Conservation (phyloP, 2,888 invertebrate species). For the Ormyrus nitidulus region DNA sequence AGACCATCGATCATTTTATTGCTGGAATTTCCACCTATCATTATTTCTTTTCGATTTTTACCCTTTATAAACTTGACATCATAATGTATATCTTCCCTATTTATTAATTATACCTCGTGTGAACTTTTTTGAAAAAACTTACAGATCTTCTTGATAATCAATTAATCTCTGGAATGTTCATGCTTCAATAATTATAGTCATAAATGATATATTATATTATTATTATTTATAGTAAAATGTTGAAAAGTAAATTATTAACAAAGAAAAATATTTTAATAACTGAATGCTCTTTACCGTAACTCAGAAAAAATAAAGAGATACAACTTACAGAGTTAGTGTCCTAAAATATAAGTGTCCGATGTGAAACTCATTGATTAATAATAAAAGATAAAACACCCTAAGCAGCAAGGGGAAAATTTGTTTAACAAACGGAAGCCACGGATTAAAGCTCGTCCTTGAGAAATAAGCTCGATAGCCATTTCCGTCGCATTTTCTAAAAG, state of each 20-base stretch:
- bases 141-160: constrained; percentile 8
- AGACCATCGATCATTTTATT: constrained; percentile 37
- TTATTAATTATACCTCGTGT: constrained; percentile 22
- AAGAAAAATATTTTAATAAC: too few species aligned
- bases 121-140: background rate
- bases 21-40: constrained; percentile 8
- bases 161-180: constrained; percentile 26
- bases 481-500: constrained; percentile 24
- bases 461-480: constrained; percentile 22
- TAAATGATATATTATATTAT: too few species aligned
- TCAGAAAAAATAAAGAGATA: too few species aligned
- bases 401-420: too few species aligned
- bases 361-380: too few species aligned
- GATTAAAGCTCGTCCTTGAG: constrained; percentile 36
- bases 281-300: too few species aligned
- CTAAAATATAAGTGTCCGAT: too few species aligned
- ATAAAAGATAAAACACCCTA: too few species aligned
- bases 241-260: too few species aligned
- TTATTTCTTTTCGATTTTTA: constrained; percentile 10
- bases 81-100: constrained; percentile 23
- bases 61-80: constrained; percentile 26
- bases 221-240: too few species aligned
- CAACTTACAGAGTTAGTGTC: too few species aligned
- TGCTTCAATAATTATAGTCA: background rate
- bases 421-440: constrained; percentile 13